Evolutionary conservation across 2,113 vertebrate genomes (phyloP), one percentile per base, ranked within the genome.

Genomic region (Oreochromis aureus): DNA sequence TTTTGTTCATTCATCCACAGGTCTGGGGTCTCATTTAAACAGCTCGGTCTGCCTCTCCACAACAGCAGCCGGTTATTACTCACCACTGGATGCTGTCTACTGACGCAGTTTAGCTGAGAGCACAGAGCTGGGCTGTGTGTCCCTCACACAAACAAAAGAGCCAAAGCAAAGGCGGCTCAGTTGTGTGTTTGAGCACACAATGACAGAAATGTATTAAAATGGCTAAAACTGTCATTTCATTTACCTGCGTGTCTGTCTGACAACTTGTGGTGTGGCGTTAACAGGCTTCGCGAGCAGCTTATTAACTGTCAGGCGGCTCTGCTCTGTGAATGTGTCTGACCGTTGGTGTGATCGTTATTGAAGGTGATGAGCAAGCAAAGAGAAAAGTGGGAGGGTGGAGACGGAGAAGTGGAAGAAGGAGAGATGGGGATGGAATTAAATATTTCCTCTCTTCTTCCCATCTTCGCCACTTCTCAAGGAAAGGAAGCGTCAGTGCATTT

Each of bases 351-450:
- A 81, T 90, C n/a, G 53, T 85, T 85, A 76, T 61, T 87, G 85
- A 92, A 93, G 82, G 44, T 92, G 89, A 91, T 55, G 88, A 90
- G 86, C 79, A 83, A 84, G 66, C 63, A 54, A 88, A 59, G 82
- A 88, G 91, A 41, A 58, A 83, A 32, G 82, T 2, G 87, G 80
- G 89, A 85, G 87, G 85, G 89, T 11, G 78, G 79, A 82, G 73
- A 76, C 10, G 15, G 69, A 54, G 82, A 78, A 59, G 87, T 30
- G 16, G 34, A 66, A 51, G 10, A 30, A 32, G 53, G 30, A 86
- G 69, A 88, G 63, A 19, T 66, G 61, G 30, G 56, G 86, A 58
- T 81, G 86, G 81, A 82, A 78, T 87, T 80, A 48, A 86, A 86
- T 73, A 13, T 71, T 36, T 55, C 41, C 76, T 46, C 83, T 81